Base-by-base conservation (phyloP, 2,797 vertebrate genomes). In the Fundulus diaphanus region DNA sequence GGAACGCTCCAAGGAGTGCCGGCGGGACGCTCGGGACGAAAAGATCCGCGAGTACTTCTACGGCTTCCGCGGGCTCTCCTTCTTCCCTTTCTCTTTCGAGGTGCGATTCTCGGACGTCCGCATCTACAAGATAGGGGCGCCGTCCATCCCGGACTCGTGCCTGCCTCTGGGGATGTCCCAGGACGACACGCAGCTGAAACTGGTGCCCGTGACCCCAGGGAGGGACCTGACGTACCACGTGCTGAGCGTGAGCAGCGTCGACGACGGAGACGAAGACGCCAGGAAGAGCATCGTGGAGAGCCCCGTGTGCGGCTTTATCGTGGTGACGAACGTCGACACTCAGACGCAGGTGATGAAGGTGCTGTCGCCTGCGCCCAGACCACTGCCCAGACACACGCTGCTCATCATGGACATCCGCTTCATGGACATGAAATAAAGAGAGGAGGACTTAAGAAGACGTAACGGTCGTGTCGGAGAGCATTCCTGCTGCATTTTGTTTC, bases 351-450 rank as follows among this genome's bases (percentile, higher is more conserved):
- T 98, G 48, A 97, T 99, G 92, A 99, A 98, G 0, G 97, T 99
- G 31, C 94, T 99, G 16, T 98, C 98, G 1, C 98, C 98, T 0
- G 97, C 98, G 0, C 98, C 97, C 0, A 95, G 98, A 20, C 98
- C 98, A 0, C 94, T 99, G 79, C 98, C 98, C 22, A 96, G 97
- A 85, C 97, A 96, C 93, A 97, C 97, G 33, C 93, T 99, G 66
- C 97, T 99, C 63, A 99, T 99, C 88, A 99, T 99, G 98, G 98
- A 99, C 91, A 99, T 99, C 51, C 96, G 98, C 70, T 99, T 99
- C 88, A 99, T 99, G 95, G 98, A 99, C 90, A 96, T 97, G 56
- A 99, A 99, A 82, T 99, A 74, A 89, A 74, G 61, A 42, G 7
- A 52, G 67, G 24, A 78, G 24, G 59, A 70, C 37, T 31, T 22